phyloP scores from a whole-genome alignment of 2,888 invertebrate species.

The Netelia inedita region DNA sequence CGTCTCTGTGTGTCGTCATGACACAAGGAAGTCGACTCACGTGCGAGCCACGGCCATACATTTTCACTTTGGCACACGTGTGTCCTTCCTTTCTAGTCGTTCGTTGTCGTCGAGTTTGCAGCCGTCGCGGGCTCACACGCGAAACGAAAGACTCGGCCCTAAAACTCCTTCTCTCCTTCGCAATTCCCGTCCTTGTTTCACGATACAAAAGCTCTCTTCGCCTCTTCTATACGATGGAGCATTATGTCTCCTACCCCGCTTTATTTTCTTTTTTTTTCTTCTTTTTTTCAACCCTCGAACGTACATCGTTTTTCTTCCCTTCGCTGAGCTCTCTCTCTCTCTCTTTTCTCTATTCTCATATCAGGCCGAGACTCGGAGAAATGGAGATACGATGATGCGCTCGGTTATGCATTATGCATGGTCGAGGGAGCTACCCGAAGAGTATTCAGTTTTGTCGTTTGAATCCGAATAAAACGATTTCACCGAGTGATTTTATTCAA shows the following conservation, averaged over 20 bases:
- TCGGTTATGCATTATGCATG: conserved; percentile 82
- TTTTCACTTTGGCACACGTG: conserved; percentile 85
- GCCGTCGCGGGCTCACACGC: conserved; percentile 67
- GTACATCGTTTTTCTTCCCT: conserved; percentile 63
- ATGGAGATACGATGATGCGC: conserved; percentile 85
- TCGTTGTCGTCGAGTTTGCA: conserved; percentile 79
- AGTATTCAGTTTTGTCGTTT: conserved; percentile 46
- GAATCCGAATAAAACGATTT: conserved; percentile 34
- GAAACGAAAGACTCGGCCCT: conserved; percentile 60
- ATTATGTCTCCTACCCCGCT: conserved; percentile 49
- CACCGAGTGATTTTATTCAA: conserved; percentile 12
- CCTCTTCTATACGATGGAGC: conserved; percentile 41
- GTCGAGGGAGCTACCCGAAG: conserved; percentile 16
- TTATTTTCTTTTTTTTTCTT: conserved; percentile 31
- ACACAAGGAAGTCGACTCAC: conserved; percentile 68
- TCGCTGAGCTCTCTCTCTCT: conserved; percentile 77
- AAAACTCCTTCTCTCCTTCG: conserved; percentile 64
- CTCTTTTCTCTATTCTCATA: conserved; percentile 72
- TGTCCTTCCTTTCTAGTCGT: conserved; percentile 42
- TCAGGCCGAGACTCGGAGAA: conserved; percentile 74
- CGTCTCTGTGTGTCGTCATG: conserved; percentile 54
- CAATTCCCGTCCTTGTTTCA: conserved; percentile 64
- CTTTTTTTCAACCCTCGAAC: conserved; percentile 44
- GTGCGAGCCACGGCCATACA: conserved; percentile 78
- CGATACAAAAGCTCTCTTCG: conserved; percentile 68